A percentile compares a stretch with the other conserved stretches of the same genome.
Evolutionary conservation across 2,888 invertebrate species (phyloP).

Genomic region (Mythimna albipuncta): DNA sequence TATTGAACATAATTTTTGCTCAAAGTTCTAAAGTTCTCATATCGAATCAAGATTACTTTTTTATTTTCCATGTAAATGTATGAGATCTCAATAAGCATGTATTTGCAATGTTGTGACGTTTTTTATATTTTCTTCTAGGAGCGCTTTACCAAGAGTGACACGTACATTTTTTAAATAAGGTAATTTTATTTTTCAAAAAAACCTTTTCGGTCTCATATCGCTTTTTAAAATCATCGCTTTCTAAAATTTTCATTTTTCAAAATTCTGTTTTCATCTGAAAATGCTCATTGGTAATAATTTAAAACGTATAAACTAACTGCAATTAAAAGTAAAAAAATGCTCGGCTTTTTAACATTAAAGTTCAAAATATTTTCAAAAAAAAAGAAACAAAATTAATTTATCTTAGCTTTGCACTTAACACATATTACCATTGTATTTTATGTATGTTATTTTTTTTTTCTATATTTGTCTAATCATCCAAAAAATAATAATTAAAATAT

Average conservation of each 20-base stretch:
- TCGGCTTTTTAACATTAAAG: conserved; percentile 25
- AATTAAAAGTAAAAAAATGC: conserved; percentile 23
- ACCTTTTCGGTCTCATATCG: conserved; percentile 54
- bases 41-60: background rate
- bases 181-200: conserved; percentile 79
- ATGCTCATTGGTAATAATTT: background rate
- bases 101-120: conserved; percentile 83
- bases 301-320: conserved; percentile 33
- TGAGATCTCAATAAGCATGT: conserved; percentile 74
- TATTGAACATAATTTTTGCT: background rate
- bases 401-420: conserved; percentile 66
- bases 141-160: conserved; percentile 95
- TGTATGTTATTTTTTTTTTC: conserved; percentile 31
- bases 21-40: background rate
- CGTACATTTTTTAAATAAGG: conserved; percentile 95
- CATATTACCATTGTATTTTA: conserved; percentile 72
- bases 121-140: conserved; percentile 93
- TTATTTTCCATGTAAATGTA: conserved; percentile 46
- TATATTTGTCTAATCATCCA: conserved; percentile 13
- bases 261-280: conserved; percentile 15
- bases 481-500: background rate
- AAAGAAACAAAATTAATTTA: background rate
- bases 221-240: conserved; percentile 68
- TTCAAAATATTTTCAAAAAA: background rate
- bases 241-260: conserved; percentile 10